Conservation (phyloP, 2,797 vertebrate species). For the Pagetopsis macropterus region DNA sequence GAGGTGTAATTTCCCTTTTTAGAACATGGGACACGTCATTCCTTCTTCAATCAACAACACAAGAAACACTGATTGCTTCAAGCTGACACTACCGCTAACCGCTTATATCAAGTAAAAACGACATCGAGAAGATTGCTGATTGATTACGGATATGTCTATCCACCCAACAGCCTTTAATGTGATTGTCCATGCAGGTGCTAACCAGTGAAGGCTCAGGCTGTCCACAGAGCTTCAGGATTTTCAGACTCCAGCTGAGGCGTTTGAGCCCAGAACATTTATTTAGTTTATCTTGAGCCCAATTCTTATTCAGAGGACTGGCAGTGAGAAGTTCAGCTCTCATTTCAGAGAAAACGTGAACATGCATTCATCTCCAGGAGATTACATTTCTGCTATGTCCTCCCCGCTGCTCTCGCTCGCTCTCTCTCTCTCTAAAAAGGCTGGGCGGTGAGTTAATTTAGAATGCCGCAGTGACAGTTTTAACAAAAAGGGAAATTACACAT, state of each 20-base stretch:
- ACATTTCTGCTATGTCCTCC: background rate
- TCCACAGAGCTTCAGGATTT: background rate
- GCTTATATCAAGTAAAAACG: background rate
- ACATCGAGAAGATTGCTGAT: background rate
- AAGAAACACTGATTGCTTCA: background rate
- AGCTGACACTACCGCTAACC: background rate
- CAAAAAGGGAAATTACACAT: background rate
- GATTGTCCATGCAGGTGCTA: background rate
- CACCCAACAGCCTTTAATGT: background rate
- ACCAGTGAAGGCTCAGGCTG: background rate
- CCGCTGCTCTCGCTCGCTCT: background rate
- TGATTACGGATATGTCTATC: background rate
- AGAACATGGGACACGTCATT: background rate
- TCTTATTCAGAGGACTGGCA: background rate
- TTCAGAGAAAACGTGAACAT: background rate
- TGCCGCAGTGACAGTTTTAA: background rate
- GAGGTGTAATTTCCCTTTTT: background rate
- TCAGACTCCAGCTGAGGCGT: background rate
- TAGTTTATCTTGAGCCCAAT: background rate
- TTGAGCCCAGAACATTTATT: background rate
- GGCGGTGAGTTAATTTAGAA: slow-evolving; percentile 1
- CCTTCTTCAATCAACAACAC: slow-evolving; percentile 1
- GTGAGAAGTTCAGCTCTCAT: background rate
- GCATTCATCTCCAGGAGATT: background rate
- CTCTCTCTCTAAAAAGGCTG: background rate